These are phyloP conservation scores for Chloropsis cyanopogon DNA, from an alignment of 2,113 vertebrate species.

Conservation along the genomic window DNA sequence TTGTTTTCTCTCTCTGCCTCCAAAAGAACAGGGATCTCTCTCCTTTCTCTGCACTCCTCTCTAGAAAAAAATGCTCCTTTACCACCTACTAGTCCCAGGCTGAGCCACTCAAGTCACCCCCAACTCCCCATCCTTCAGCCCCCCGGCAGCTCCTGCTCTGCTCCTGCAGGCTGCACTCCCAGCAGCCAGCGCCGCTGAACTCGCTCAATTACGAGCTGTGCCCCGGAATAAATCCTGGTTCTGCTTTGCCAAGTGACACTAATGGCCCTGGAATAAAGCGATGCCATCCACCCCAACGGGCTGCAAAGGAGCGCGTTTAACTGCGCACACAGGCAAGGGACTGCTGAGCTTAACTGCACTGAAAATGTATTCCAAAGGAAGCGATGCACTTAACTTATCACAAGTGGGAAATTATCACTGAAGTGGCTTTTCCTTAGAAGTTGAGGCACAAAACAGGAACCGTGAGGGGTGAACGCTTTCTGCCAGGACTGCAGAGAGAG, in stretches of 20 bases:
- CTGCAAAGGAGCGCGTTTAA: slow-evolving; percentile 64
- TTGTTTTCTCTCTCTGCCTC: neutral
- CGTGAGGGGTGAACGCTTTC: neutral
- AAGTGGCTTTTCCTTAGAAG: slow-evolving; percentile 65
- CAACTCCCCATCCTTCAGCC: neutral
- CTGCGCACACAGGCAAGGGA: slow-evolving; percentile 59
- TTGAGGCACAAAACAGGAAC: slow-evolving; percentile 32
- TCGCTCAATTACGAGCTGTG: slow-evolving; percentile 51
- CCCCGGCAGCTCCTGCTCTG: neutral
- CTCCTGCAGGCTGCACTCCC: neutral
- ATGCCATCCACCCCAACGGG: slow-evolving; percentile 65
- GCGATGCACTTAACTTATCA: slow-evolving; percentile 75
- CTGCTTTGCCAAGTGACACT: slow-evolving; percentile 69
- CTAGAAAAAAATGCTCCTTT: neutral
- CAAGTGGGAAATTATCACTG: slow-evolving; percentile 72
- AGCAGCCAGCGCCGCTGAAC: neutral
- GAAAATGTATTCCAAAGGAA: slow-evolving; percentile 69
- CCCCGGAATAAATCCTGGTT: slow-evolving; percentile 70
- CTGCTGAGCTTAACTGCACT: slow-evolving; percentile 68
- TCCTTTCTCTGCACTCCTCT: neutral
- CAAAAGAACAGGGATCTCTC: neutral
- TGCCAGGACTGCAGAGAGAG: neutral
- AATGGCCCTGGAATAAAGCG: slow-evolving; percentile 72
- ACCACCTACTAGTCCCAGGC: fast-evolving
- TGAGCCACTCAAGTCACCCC: neutral